Conservation (phyloP, 2,888 invertebrate species). For the Clunio marinus region DNA sequence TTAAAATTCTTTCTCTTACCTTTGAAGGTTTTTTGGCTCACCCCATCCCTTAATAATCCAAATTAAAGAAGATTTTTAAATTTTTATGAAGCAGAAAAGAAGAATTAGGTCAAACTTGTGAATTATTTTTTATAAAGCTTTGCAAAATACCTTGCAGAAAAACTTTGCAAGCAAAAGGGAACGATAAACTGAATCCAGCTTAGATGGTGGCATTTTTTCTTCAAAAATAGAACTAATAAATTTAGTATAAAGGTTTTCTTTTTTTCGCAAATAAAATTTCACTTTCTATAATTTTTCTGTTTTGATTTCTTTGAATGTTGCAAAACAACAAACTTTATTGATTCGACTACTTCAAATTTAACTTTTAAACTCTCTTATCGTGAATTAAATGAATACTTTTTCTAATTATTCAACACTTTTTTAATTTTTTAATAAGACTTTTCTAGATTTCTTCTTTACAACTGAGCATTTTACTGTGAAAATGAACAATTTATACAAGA, state of each 20-base stretch:
- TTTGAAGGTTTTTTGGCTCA: slow-evolving; percentile 81
- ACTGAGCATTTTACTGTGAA: neutral
- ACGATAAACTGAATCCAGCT: slow-evolving; percentile 76
- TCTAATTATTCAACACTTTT: too few species aligned
- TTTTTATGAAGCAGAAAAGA: neutral
- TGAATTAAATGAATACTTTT: too few species aligned
- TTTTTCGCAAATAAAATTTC: too few species aligned
- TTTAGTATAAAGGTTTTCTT: too few species aligned
- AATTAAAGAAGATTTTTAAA: neutral
- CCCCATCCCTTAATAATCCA: slow-evolving; percentile 86
- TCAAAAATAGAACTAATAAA: too few species aligned
- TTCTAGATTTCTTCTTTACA: neutral
- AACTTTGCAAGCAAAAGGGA: slow-evolving; percentile 83
- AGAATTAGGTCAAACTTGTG: neutral
- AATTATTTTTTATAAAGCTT: neutral
- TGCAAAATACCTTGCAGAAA: slow-evolving; percentile 53
- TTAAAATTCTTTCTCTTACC: slow-evolving; percentile 53
- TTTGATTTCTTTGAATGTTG: too few species aligned
- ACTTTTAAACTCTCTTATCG: too few species aligned
- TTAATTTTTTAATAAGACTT: neutral
- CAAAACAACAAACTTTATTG: too few species aligned
- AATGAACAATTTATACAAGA: neutral
- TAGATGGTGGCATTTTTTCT: slow-evolving; percentile 57
- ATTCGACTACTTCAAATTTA: too few species aligned
- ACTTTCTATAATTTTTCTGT: too few species aligned